Evolutionary conservation across 2,797 vertebrate genomes (phyloP), one percentile per base, ranked within the genome.

Genomic region (Muscicapa striata): DNA sequence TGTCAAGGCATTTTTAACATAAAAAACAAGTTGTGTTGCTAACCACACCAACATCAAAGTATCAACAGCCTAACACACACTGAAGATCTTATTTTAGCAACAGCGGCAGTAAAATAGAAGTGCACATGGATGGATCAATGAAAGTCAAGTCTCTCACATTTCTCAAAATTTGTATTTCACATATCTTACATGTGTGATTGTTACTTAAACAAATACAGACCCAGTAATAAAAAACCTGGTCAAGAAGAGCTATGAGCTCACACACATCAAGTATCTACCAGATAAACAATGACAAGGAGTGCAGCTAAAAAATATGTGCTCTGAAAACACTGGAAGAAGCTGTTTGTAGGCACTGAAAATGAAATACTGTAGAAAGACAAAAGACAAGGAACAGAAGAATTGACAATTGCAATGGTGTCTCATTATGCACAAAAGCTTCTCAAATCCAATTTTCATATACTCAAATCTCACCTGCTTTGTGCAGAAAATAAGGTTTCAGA

Each of bases 391-490:
- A 92, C 23, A 54, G 36, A 83, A 55, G 3, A 69, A 91, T 0
- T 64, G 21, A 82, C n/a, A 49, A 24, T 45, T 70, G 30, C 22
- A 70, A 73, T 70, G 9, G 6, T 79, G 23, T 72, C 24, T 80
- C 16, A 77, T 51, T 40, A 80, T 11, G 32, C 2, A 64, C 3
- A 8, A 58, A 91, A 75, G 43, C 22, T 90, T 84, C 74, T 46
- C 21, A 90, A 69, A 91, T 15, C 3, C 27, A 34, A 30, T 36
- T 93, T 93, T 86, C 68, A 78, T 64, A n/a, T 92, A 91, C 59
- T 92, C 26, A 30, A 90, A 73, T 43, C 97, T 95, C 46, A 98
- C 98, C 97, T 97, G 76, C 36, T 96, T 69, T 86, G 73, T 66
- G 95, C 95, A 95, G 68, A 54, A 59, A 92, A 6, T 29, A 67